Evolutionary conservation across 92 coral and sea anemone genomes (phyloP).

Genomic region (Parazoanthus swiftii): DNA sequence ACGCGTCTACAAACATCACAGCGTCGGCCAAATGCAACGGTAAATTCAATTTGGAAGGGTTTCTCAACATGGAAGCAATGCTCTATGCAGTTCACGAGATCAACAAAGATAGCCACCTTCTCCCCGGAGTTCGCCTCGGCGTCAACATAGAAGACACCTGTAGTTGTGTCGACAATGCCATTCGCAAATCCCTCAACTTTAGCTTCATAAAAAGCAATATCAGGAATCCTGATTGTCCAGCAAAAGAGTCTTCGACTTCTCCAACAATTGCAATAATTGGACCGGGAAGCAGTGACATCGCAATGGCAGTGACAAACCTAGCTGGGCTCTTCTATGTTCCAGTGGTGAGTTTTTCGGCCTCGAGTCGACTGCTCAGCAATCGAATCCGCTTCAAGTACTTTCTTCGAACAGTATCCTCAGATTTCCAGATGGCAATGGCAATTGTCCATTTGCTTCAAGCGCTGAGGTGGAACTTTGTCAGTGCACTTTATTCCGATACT

Average conservation of each 20-base stretch:
- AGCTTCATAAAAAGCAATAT: constrained; percentile 76
- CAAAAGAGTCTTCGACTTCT: constrained; percentile 9
- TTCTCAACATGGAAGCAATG: constrained; percentile 80
- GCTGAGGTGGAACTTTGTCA: constrained; percentile 77
- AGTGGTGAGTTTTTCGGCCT: constrained; percentile 71
- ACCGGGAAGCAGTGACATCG: constrained; percentile 75
- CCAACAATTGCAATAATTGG: constrained; percentile 79
- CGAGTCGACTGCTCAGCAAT: constrained; percentile 82
- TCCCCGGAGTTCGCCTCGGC: constrained; percentile 84
- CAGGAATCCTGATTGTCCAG: constrained; percentile 36
- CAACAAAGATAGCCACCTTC: constrained; percentile 57
- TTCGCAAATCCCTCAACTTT: constrained; percentile 83
- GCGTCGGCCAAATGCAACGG: constrained; percentile 62
- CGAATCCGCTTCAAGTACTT: constrained; percentile 79
- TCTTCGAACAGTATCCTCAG: constrained; percentile 80
- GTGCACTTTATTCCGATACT: constrained; percentile 81
- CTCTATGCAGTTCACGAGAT: constrained; percentile 73
- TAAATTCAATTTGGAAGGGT: constrained; percentile 68
- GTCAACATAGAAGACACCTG: constrained; percentile 85
- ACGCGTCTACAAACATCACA: constrained; percentile 48
- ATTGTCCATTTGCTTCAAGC: constrained; percentile 69
- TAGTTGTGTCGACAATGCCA: constrained; percentile 75
- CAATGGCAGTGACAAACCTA: constrained; percentile 83
- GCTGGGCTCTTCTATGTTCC: constrained; percentile 93
- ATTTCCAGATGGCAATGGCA: constrained; percentile 67